phyloP scores from a whole-genome alignment of 1,140 invertebrate species.

The Anastrepha obliqua region DNA sequence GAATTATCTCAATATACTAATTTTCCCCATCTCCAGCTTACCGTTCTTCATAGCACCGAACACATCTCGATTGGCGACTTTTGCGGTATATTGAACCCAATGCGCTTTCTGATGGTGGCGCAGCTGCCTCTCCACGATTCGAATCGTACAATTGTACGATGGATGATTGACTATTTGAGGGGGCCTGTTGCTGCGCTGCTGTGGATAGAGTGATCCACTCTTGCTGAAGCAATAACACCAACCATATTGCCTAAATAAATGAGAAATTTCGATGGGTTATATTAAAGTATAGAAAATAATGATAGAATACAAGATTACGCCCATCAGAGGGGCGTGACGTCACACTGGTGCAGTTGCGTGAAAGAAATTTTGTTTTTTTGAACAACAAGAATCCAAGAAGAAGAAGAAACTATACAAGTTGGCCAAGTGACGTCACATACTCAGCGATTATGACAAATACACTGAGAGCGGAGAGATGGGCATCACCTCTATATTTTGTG shows the following conservation, averaged over 20 bases:
- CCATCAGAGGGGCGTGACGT: too few relatives aligned
- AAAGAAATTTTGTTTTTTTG: too few relatives aligned
- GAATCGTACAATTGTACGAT: conserved; percentile 36
- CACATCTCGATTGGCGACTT: conserved; percentile 69
- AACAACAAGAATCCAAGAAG: too few relatives aligned
- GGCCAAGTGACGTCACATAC: too few relatives aligned
- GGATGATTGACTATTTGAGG: conserved; percentile 1
- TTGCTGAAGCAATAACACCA: not conserved
- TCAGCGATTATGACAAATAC: too few relatives aligned
- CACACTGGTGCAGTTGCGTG: too few relatives aligned
- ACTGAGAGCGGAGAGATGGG: too few relatives aligned
- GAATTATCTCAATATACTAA: not conserved
- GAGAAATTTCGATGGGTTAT: not conserved
- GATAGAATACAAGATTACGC: too few relatives aligned
- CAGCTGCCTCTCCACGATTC: conserved; percentile 8
- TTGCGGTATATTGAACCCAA: conserved; percentile 61
- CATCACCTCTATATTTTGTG: too few relatives aligned
- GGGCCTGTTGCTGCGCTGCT: not conserved
- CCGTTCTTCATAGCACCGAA: conserved; percentile 71
- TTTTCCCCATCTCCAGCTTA: conserved; percentile 35
- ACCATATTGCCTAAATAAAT: not conserved
- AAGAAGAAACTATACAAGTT: too few relatives aligned
- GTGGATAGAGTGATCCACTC: not conserved
- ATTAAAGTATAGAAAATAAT: too few relatives aligned
- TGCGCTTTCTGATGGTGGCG: conserved; percentile 43